phyloP scores from a whole-genome alignment of 2,888 invertebrate genomes.

The Meta bourneti region DNA sequence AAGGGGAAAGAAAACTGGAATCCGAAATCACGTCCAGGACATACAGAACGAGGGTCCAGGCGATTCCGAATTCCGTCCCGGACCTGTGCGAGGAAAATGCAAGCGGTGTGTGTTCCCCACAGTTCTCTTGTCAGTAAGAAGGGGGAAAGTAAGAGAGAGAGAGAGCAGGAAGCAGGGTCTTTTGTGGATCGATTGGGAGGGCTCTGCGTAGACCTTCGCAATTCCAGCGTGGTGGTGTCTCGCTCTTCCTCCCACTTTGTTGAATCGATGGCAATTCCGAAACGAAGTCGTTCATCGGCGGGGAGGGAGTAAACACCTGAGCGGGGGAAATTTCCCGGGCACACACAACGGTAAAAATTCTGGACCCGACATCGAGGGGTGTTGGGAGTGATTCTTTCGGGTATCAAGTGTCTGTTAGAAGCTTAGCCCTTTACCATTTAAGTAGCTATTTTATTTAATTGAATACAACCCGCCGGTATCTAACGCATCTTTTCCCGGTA shows the following conservation, averaged over 20 bases:
- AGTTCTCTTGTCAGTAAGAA: constrained; percentile 25
- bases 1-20: neutral
- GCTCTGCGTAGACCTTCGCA: constrained; percentile 2
- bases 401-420: too few species aligned
- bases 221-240: constrained; percentile 7
- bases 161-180: neutral
- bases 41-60: neutral
- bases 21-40: constrained; percentile 19
- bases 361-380: too few species aligned
- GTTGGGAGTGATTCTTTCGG: too few species aligned
- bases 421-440: too few species aligned
- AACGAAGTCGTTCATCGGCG: constrained; percentile 30
- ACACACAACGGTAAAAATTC: too few species aligned
- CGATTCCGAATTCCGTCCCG: neutral
- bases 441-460: too few species aligned
- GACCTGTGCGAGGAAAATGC: neutral
- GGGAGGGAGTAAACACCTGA: neutral
- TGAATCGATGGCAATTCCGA: constrained; percentile 51
- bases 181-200: constrained; percentile 30
- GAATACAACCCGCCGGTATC: too few species aligned
- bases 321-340: too few species aligned
- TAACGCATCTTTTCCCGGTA: too few species aligned
- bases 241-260: neutral
- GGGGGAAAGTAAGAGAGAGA: too few species aligned
- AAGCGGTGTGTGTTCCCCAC: constrained; percentile 16